A percentile compares a stretch with the other conserved stretches of the same genome.
These are phyloP conservation scores for Dorcus hopei DNA, from an alignment of 2,888 invertebrate genomes.

Conservation along the genomic window DNA sequence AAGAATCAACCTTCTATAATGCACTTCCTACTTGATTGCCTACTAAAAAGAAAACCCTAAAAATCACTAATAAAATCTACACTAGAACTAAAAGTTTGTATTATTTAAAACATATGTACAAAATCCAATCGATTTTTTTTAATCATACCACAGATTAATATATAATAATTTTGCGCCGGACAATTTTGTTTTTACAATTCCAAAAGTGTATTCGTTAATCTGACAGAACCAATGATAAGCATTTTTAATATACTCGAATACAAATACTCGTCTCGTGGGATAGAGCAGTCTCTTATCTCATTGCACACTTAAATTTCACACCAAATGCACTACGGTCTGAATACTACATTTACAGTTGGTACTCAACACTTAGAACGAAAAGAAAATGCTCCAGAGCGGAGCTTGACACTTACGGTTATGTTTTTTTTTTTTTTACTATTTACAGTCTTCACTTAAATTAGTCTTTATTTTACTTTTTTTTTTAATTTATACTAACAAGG, in stretches of 20 bases:
- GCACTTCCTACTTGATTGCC: not conserved
- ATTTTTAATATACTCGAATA: conserved; percentile 19
- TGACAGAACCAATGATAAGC: not conserved
- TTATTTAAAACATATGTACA: conserved; percentile 12
- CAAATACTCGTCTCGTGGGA: conserved; percentile 11
- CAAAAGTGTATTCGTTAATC: not conserved
- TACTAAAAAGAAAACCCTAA: conserved; percentile 1
- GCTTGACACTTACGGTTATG: conserved; percentile 14
- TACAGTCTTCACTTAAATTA: conserved; percentile 17
- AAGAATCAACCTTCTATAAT: not conserved
- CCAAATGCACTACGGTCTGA: conserved; percentile 13
- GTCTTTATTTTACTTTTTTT: conserved; percentile 11
- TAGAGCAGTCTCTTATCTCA: conserved; percentile 25
- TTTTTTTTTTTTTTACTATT: conserved; percentile 9
- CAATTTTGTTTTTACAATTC: too few relatives aligned
- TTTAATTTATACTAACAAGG: conserved; percentile 11
- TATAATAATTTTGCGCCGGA: not conserved
- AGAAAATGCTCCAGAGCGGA: not conserved
- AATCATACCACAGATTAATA: conserved; percentile 13
- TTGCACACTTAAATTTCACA: conserved; percentile 25
- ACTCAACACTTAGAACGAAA: conserved; percentile 12
- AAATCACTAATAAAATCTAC: conserved; percentile 8
- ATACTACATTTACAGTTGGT: conserved; percentile 14
- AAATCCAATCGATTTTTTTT: conserved; percentile 2
- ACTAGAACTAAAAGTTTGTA: conserved; percentile 5